Evolutionary conservation across 2,888 invertebrate genomes (phyloP), one percentile per base, ranked within the genome.

Genomic region (Stratiomys singularior): DNA sequence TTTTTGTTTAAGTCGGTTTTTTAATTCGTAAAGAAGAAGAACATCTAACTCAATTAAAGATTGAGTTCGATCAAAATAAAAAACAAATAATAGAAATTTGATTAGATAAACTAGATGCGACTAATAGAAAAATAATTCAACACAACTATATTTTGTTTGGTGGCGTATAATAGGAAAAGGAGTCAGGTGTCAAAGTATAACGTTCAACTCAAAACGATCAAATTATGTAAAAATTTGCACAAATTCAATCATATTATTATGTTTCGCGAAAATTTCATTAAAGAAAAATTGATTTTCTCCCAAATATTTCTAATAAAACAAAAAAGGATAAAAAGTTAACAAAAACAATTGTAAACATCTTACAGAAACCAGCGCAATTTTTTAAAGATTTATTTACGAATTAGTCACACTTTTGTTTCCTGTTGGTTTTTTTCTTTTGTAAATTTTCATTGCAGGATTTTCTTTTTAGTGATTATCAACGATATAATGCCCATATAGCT

Each of bases 401-500:
- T n/a, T n/a, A n/a, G n/a, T 15, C 15, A 15, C 18, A n/a, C 25
- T 63, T 28, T 66, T 15, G 13, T 23, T 71, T 37, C 72, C 28
- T 30, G 4, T 7, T 18, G 66, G 30, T 76, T 78, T 74, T 71
- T 76, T 74, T 44, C 13, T 7, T 52, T 52, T 52, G 52, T 4
- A 52, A n/a, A 52, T 9, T n/a, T n/a, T 52, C 15, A 52, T 52
- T 74, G 63, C 37, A 5, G 37, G 37, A 37, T 5, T 3, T 3
- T 37, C 3, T 37, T 3, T 37, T 37, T 37, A 37, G 9, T 37
- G 3, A 3, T 37, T 37, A 5, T 37, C 37, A 37, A 37, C 9
- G 37, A 79, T 76, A 78, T 81, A 82, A 82, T 86, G 87, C 87
- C 87, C 87, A 87, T 87, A 87, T 85, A 85, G 85, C 85, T 84